These are phyloP conservation scores for Icerya purchasi DNA, from an alignment of 2,888 invertebrate genomes.

Conservation along the genomic window DNA sequence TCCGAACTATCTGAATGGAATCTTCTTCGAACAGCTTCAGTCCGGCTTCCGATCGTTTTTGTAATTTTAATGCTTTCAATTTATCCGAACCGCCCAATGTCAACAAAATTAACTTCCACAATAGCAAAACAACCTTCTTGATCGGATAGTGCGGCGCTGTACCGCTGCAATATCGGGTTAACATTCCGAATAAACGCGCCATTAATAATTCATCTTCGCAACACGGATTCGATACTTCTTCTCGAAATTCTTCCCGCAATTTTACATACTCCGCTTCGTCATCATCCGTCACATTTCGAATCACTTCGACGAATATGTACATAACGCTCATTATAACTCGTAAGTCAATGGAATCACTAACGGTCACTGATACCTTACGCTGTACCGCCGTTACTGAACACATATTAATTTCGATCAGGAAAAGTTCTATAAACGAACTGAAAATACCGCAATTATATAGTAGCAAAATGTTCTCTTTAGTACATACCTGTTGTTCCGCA, in stretches of 20 bases:
- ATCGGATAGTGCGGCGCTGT: conserved; percentile 93
- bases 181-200: conserved; percentile 82
- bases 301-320: conserved; percentile 86
- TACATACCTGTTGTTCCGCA: conserved; percentile 67
- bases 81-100: conserved; percentile 78
- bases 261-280: conserved; percentile 23
- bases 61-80: conserved; percentile 47
- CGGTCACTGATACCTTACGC: conserved; percentile 52
- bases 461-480: conserved; percentile 62
- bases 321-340: conserved; percentile 79
- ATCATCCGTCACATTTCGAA: conserved; percentile 34
- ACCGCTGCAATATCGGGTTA: conserved; percentile 87
- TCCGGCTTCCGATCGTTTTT: conserved; percentile 24
- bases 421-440: conserved; percentile 67
- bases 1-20: conserved; percentile 76
- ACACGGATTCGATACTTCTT: conserved; percentile 33
- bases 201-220: conserved; percentile 70
- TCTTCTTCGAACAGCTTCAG: conserved; percentile 69
- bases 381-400: conserved; percentile 29
- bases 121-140: conserved; percentile 81
- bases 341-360: conserved; percentile 78
- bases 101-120: conserved; percentile 88
- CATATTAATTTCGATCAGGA: conserved; percentile 24
- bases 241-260: conserved; percentile 35
- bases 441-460: conserved; percentile 79